These are phyloP conservation scores for Microctonus aethiopoides DNA, from an alignment of 2,888 invertebrate species.

Conservation along the genomic window DNA sequence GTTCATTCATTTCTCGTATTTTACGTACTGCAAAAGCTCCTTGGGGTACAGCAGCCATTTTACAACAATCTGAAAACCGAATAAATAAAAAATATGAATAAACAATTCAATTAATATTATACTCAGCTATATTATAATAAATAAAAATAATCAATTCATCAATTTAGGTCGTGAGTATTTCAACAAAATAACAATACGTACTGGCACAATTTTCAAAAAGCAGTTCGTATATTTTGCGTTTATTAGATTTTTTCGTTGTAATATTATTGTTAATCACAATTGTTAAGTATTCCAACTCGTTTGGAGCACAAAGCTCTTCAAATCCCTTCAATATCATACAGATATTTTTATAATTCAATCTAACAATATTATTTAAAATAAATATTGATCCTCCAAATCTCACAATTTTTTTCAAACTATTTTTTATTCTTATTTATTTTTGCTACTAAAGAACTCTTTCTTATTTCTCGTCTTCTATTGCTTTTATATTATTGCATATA, in stretches of 20 bases:
- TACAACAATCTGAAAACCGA: constrained; percentile 54
- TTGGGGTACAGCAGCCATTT: constrained; percentile 82
- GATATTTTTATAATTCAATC: constrained; percentile 36
- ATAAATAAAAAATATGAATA: not conserved
- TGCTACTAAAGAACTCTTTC: too few relatives aligned
- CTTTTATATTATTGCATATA: not conserved
- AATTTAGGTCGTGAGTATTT: too few relatives aligned
- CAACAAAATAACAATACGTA: constrained; percentile 38
- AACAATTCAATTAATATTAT: not conserved
- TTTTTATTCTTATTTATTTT: not conserved
- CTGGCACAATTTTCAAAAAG: constrained; percentile 53
- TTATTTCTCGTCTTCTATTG: too few relatives aligned
- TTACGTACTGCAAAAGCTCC: constrained; percentile 80
- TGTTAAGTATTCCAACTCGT: constrained; percentile 3
- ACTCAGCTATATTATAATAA: too few relatives aligned
- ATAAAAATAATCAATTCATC: too few relatives aligned
- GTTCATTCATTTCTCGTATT: constrained; percentile 72
- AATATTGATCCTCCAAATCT: not conserved
- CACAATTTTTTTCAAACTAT: not conserved
- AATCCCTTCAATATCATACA: constrained; percentile 49
- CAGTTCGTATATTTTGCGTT: constrained; percentile 45
- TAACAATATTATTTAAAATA: constrained; percentile 42
- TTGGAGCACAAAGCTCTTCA: constrained; percentile 30
- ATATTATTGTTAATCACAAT: constrained; percentile 18
- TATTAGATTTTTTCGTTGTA: constrained; percentile 30